Evolutionary conservation across 2,888 invertebrate species (phyloP), one percentile per base, ranked within the genome.

Genomic region (Perizoma flavofasciatum): DNA sequence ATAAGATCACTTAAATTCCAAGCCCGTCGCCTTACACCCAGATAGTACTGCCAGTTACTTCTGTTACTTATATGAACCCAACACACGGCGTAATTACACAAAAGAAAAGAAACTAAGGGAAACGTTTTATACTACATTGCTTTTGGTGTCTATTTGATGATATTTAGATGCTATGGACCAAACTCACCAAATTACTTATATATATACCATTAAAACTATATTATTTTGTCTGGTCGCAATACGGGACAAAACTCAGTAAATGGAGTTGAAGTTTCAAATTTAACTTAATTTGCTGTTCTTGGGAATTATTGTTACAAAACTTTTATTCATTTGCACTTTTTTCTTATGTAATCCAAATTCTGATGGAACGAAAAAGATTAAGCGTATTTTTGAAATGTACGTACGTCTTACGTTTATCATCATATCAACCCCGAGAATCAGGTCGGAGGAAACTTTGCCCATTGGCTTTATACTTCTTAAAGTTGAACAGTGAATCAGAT

Each of bases 1-100:
- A 89, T 89, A 88, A 82, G 89, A 87, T 84, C 89, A 89, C 90
- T 91, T 89, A 88, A 86, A 91, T 91, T 90, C 90, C 73, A 76
- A 66, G 71, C 82, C 78, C 89, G 89, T 88, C 82, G 76, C 75
- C 81, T 82, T 81, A 82, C 78, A 81, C 78, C 83, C 81, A 79
- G 85, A 85, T 87, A 87, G 85, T 78, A 83, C 75, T 78, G 77
- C 79, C 82, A 79, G 84, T 83, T 83, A 85, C 84, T 80, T 81
- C 78, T 78, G 79, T 77, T 86, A 81, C 82, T 75, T 86, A 81
- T 85, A 84, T 85, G 83, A 81, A 85, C 75, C 78, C 73, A 70
- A 75, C 78, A 79, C 79, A 83, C 75, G 77, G 73, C 72, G 84
- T 87, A 87, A 89, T 89, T 88, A 87, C 88, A 88, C 88, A 88